Evolutionary conservation across 2,797 vertebrate genomes (phyloP), one percentile per base, ranked within the genome.

Genomic region (Sebastes alutus): DNA sequence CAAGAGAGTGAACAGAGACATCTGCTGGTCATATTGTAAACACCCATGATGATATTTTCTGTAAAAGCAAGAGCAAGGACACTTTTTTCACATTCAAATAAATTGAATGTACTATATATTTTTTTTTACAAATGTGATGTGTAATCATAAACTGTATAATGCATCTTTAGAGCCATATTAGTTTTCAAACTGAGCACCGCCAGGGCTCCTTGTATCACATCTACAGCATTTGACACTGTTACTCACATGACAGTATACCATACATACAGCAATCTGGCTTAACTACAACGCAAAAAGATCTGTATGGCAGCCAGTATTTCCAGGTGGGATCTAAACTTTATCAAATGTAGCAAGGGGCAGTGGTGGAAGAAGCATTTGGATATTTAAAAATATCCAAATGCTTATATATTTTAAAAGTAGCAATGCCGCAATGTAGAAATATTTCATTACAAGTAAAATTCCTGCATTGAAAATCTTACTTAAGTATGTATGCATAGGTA

Each of bases 1-100:
- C 12, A 46, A 33, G 35, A 63, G 3, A 25, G 16, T 30, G 6
- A 67, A 76, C 1, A 80, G 78, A 7, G 73, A 62, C 85, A 81
- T 64, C 89, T 90, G 55, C 63, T 87, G 88, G 82, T 35, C 46
- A 82, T 64, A 73, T 7, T 52, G 32, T 5, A 59, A 70, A 79
- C 59, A 33, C 2, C 3, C 32, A 52, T 5, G 5, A 38, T 20
- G 3, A 52, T 2, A 23, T 66, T 61, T 20, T 4, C 11, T 18
- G 52, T 11, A n/a, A 29, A 63, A 27, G 30, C 13, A 56, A 32
- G 10, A 20, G 23, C 23, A 38, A 29, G 5, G 29, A 16, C 30
- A 58, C 14, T 32, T 52, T 12, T 33, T 25, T 25, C 6, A 66
- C 32, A 72, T 59, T 7, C 0, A 58, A 58, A 58, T 22, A 13